Percentiles rank a stretch among this genome's conserved stretches.
These are phyloP conservation scores for Papilio gigon DNA, from an alignment of 2,888 invertebrate species.

Conservation along the genomic window DNA sequence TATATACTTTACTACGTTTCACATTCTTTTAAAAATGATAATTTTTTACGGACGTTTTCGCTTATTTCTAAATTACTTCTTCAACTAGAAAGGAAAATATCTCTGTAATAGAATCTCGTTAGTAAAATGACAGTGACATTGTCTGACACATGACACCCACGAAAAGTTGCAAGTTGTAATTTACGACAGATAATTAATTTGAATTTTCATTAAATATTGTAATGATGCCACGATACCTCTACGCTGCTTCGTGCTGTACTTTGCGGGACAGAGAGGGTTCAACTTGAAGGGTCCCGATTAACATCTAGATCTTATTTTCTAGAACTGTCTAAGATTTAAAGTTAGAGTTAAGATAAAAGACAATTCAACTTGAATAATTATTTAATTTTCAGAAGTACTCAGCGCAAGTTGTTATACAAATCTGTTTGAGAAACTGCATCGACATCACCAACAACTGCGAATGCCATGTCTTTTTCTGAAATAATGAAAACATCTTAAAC, in stretches of 20 bases:
- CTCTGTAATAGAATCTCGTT: not conserved
- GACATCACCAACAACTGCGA: conserved; percentile 69
- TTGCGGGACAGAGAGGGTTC: not conserved
- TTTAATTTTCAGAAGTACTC: conserved; percentile 18
- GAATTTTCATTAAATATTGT: too few species aligned
- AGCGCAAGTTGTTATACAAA: conserved; percentile 7
- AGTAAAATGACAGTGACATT: not conserved
- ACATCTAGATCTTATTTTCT: too few species aligned
- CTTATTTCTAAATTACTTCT: not conserved
- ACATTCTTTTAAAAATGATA: conserved; percentile 10
- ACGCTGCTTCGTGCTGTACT: too few species aligned
- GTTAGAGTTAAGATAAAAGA: too few species aligned
- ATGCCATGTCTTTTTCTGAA: conserved; percentile 59
- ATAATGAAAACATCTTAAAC: conserved; percentile 27
- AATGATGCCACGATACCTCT: too few species aligned
- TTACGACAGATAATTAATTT: not conserved
- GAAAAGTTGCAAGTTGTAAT: not conserved
- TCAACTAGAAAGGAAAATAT: not conserved
- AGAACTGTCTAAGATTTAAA: too few species aligned
- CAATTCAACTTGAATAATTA: not conserved
- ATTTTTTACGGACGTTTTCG: not conserved
- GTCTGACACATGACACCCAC: too few species aligned
- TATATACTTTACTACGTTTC: not conserved
- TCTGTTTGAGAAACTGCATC: conserved; percentile 60
- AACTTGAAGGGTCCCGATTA: too few species aligned